Evolutionary conservation across 2,797 vertebrate genomes (phyloP).

Genomic region (Myotis pilosus): DNA sequence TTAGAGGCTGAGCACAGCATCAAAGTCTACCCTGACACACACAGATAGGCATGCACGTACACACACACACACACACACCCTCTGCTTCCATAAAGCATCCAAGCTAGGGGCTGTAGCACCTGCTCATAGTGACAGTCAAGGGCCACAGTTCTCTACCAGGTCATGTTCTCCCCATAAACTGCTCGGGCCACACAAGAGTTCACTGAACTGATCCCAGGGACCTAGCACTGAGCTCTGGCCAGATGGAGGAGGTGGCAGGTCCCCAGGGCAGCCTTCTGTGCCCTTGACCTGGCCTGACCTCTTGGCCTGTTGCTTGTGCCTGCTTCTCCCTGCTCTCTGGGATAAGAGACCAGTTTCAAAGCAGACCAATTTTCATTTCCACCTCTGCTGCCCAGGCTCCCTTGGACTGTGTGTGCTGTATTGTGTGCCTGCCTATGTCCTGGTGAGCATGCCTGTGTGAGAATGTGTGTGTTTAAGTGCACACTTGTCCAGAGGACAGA

Average conservation of each 20-base stretch:
- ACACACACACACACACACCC: too few relatives aligned
- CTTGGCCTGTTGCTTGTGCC: neutral
- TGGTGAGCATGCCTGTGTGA: neutral
- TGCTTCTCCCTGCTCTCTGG: neutral
- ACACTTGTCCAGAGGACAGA: neutral
- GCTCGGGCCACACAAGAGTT: neutral
- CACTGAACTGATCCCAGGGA: neutral
- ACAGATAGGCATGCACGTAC: neutral
- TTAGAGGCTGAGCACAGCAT: neutral
- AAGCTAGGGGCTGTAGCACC: neutral
- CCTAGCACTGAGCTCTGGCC: neutral
- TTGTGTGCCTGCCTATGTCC: neutral
- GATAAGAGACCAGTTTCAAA: neutral
- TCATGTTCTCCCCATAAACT: neutral
- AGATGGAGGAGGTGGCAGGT: neutral
- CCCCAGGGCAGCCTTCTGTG: neutral
- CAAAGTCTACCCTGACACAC: neutral
- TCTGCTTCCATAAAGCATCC: neutral
- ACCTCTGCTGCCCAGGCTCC: neutral
- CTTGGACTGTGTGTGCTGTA: neutral
- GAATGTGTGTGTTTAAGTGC: fast-evolving
- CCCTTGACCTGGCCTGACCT: neutral
- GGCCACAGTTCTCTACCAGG: neutral
- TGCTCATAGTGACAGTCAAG: neutral
- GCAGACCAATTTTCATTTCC: neutral